Evolutionary conservation across 2,113 vertebrate genomes (phyloP).

Genomic region (Carollia perspicillata): DNA sequence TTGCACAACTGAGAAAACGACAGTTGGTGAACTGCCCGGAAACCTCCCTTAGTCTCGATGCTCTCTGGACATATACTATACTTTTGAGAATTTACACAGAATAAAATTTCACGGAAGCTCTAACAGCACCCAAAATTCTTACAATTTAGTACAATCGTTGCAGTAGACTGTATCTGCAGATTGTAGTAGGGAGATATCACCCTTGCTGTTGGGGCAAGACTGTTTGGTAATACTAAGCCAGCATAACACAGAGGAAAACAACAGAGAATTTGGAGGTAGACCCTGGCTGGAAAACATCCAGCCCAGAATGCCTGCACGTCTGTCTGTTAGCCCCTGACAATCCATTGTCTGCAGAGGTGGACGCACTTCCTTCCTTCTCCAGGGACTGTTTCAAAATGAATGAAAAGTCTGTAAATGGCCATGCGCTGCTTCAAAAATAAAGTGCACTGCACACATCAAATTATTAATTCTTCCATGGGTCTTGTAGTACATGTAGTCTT

Average conservation of each 20-base stretch:
- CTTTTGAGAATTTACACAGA: neutral
- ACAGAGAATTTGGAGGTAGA: neutral
- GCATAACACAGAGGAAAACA: neutral
- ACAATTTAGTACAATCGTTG: neutral
- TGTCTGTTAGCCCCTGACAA: neutral
- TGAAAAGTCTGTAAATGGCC: neutral
- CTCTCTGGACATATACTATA: neutral
- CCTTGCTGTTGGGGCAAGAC: neutral
- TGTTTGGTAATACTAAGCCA: neutral
- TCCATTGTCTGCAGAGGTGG: neutral
- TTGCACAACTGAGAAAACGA: neutral
- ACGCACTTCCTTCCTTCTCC: conserved; percentile 25
- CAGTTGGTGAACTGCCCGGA: neutral
- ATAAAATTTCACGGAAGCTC: neutral
- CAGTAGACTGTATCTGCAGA: neutral
- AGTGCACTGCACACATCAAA: neutral
- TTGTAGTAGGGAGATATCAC: neutral
- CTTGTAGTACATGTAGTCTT: neutral
- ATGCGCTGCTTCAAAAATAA: neutral
- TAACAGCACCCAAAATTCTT: neutral
- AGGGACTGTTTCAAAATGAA: conserved; percentile 18
- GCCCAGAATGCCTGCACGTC: neutral
- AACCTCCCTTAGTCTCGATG: neutral
- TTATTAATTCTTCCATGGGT: neutral
- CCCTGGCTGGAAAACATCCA: neutral